These are phyloP conservation scores for Spilarctia lutea DNA, from an alignment of 2,888 invertebrate species.

Conservation along the genomic window DNA sequence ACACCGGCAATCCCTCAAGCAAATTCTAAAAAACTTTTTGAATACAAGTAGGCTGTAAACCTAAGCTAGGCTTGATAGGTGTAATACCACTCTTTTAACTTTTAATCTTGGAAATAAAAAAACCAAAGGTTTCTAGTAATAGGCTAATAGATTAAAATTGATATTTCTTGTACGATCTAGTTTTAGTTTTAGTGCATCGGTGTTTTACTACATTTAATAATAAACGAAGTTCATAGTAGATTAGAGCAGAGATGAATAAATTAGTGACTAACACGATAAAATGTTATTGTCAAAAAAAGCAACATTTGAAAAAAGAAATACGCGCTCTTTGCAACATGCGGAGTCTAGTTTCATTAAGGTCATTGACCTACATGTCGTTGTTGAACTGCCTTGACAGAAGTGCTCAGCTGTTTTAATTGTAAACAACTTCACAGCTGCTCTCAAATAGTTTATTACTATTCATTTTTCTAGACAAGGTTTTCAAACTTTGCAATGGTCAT, in stretches of 20 bases:
- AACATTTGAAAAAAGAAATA: neutral
- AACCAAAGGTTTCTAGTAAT: too few species aligned
- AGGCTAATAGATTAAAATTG: neutral
- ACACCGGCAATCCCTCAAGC: neutral
- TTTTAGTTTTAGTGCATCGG: neutral
- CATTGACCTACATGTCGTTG: constrained; percentile 3
- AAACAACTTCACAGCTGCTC: neutral
- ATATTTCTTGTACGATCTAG: neutral
- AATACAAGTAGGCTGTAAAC: neutral
- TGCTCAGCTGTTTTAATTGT: constrained; percentile 10
- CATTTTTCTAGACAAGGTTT: neutral
- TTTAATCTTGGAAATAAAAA: too few species aligned
- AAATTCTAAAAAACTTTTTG: neutral
- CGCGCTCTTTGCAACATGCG: neutral
- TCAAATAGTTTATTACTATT: neutral
- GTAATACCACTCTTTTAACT: neutral
- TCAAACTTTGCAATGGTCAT: neutral
- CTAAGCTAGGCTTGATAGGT: neutral
- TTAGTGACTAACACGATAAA: neutral
- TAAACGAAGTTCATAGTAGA: neutral
- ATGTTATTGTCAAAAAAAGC: neutral
- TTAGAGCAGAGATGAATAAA: neutral
- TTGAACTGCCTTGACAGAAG: constrained; percentile 2
- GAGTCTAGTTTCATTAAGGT: constrained; percentile 3
- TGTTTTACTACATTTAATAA: neutral